Evolutionary conservation across 2,797 vertebrate species (phyloP).

Genomic region (Hippocampus kuda): DNA sequence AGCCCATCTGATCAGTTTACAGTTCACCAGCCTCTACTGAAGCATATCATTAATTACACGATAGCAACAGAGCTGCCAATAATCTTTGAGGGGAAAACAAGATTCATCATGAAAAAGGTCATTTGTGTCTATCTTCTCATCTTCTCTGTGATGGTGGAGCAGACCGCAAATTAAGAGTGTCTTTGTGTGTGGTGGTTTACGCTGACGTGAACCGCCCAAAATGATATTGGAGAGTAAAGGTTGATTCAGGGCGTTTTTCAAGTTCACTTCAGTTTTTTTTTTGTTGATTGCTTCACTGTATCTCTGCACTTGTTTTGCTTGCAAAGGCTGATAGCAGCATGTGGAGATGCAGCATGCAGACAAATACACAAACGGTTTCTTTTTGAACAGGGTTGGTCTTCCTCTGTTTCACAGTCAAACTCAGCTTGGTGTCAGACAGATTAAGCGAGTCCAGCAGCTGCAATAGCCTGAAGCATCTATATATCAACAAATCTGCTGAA

Average conservation of each 20-base stretch:
- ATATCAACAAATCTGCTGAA: not conserved
- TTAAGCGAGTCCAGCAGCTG: not conserved
- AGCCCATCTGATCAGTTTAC: not conserved
- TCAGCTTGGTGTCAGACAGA: not conserved
- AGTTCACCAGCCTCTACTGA: not conserved
- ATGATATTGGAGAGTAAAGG: too few species aligned
- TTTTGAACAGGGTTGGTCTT: not conserved
- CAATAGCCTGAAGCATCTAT: not conserved
- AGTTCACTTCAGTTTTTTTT: not conserved
- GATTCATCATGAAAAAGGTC: not conserved
- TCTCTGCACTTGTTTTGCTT: not conserved
- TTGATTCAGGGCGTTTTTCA: not conserved
- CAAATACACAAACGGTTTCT: not conserved
- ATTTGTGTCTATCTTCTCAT: not conserved
- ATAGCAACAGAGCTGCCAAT: not conserved
- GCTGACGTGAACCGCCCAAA: not conserved
- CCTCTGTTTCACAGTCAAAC: not conserved
- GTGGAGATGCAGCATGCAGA: not conserved
- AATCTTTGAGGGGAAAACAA: not conserved
- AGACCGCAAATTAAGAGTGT: not conserved
- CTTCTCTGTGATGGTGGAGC: not conserved
- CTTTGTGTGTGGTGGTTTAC: not conserved
- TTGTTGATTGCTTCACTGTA: not conserved
- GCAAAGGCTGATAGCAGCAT: not conserved
- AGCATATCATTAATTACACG: not conserved